Percentiles rank a stretch among this genome's conserved stretches.
Evolutionary conservation across 2,797 vertebrate genomes (phyloP).

Genomic region (Geotrypetes seraphini): DNA sequence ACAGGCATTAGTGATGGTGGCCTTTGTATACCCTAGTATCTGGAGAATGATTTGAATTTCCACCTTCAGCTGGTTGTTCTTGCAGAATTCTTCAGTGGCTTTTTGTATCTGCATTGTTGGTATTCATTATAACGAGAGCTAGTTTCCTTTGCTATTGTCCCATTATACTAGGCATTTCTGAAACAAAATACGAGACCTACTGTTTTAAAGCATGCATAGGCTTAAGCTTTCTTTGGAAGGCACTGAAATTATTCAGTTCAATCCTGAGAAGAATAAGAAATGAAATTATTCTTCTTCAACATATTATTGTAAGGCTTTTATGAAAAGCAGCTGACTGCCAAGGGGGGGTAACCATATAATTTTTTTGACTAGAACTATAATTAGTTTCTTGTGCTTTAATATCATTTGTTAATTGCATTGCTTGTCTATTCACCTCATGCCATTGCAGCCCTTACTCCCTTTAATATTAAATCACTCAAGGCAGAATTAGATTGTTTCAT

Average conservation of each 20-base stretch:
- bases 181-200: too few species aligned
- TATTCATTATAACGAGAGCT: too few species aligned
- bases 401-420: conserved; percentile 22
- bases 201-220: not conserved
- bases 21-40: too few species aligned
- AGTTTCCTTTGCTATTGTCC: too few species aligned
- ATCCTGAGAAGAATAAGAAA: not conserved
- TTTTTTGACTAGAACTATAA: conserved; percentile 36
- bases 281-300: not conserved
- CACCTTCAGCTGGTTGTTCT: too few species aligned
- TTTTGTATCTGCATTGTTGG: too few species aligned
- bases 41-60: too few species aligned
- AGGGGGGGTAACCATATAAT: not conserved
- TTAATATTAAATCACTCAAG: conserved; percentile 33
- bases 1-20: too few species aligned
- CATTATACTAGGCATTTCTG: too few species aligned
- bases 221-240: not conserved
- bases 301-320: not conserved
- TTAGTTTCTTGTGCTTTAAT: conserved; percentile 21
- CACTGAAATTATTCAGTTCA: not conserved
- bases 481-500: conserved; percentile 22
- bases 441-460: conserved; percentile 22
- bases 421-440: conserved; percentile 29
- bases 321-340: not conserved
- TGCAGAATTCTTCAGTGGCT: too few species aligned